Evolutionary conservation across 2,797 vertebrate genomes (phyloP).

Genomic region (Phoebastria nigripes): DNA sequence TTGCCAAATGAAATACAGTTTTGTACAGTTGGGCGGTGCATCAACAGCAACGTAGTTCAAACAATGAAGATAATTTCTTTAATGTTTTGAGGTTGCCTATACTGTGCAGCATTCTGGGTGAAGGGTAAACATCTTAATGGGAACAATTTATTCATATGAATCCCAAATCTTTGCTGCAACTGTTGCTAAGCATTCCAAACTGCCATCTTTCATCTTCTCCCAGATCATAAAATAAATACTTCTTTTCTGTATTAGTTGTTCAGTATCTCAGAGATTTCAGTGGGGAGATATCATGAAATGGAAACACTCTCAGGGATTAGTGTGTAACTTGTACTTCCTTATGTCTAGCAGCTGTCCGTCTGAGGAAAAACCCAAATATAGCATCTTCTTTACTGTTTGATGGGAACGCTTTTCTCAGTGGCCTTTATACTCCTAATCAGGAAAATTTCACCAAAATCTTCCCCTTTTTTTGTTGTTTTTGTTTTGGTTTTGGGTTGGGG

Average conservation of each 20-base stretch:
- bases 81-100: slow-evolving; percentile 10
- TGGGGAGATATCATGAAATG: background rate
- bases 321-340: background rate
- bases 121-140: background rate
- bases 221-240: background rate
- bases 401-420: background rate
- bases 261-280: background rate
- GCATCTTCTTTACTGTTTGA: background rate
- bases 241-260: background rate
- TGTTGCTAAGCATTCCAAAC: background rate
- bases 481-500: background rate
- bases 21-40: slow-evolving; percentile 22
- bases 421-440: background rate
- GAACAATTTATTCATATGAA: background rate
- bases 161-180: background rate
- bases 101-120: background rate
- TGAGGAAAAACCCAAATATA: background rate
- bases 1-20: slow-evolving; percentile 47
- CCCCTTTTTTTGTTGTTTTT: background rate
- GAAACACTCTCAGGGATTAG: background rate
- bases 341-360: background rate
- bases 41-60: slow-evolving; percentile 37
- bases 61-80: slow-evolving; percentile 26
- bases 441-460: background rate
- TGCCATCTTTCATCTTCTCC: background rate